Evolutionary conservation across 2,113 vertebrate genomes (phyloP), one percentile per base, ranked within the genome.

Genomic region (Tenebrosternarchus preto): DNA sequence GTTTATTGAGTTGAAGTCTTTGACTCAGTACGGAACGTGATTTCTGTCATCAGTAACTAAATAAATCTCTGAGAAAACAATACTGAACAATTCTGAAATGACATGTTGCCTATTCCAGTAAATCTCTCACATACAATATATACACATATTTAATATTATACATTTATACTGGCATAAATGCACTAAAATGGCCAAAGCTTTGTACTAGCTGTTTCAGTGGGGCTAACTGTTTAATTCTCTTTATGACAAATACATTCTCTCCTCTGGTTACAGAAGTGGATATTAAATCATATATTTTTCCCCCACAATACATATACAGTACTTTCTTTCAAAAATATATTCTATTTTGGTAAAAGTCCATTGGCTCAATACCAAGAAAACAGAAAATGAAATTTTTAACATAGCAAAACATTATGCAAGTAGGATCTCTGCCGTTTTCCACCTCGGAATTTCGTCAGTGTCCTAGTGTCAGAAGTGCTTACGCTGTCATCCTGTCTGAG

Each of bases 11-110:
- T 90, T 50, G 43, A 73, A 89, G 89, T 87, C 91, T 86, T 87
- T 77, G 86, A 88, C 55, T 2, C 83, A 87, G 80, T 83, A 82
- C 25, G 69, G 81, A 86, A 81, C 87, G 91, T 82, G 73, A 36
- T 90, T 87, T 92, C 88, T 89, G 89, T 90, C 85, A 87, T 69
- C 84, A 89, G 84, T 88, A 84, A 90, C 88, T 90, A 89, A 89
- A 87, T 91, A 91, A 89, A 91, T 89, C 86, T 93, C 82, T 92
- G 85, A 90, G 86, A 91, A 89, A 91, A 91, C 90, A 93, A 92
- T 85, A 90, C 92, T 91, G 88, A n/a, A n/a, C 84, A 71, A 84
- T 88, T 91, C 90, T 81, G 46, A 88, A 90, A 86, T 84, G 86
- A 85, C 83, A 86, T 80, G 50, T 77, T 70, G 55, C 88, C 85